Evolutionary conservation across 2,797 vertebrate genomes (phyloP).

Genomic region (Mastacembelus armatus): DNA sequence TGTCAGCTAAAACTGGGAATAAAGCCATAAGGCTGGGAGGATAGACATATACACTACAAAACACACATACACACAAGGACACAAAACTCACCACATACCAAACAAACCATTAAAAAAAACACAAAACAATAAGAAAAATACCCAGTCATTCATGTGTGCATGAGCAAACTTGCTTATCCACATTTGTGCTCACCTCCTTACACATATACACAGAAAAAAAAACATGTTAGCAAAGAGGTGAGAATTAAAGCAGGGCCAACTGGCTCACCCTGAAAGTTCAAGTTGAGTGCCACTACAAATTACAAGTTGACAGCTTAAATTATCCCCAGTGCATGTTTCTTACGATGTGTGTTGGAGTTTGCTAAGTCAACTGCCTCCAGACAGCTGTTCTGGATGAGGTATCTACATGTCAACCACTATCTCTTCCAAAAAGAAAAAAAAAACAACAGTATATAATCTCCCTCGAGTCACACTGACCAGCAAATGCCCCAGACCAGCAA

Average conservation of each 20-base stretch:
- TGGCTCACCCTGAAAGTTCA: slow-evolving; percentile 78
- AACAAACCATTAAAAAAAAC: slow-evolving; percentile 24
- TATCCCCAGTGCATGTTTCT: slow-evolving; percentile 69
- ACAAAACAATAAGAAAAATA: slow-evolving; percentile 22
- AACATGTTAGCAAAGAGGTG: slow-evolving; percentile 68
- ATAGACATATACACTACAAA: slow-evolving; percentile 27
- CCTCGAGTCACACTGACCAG: slow-evolving; percentile 27
- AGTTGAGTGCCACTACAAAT: slow-evolving; percentile 81
- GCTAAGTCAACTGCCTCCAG: slow-evolving; percentile 56
- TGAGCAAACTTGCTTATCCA: slow-evolving; percentile 59
- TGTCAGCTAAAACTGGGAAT: slow-evolving; percentile 67
- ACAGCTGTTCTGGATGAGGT: slow-evolving; percentile 66
- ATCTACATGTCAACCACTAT: slow-evolving; percentile 67
- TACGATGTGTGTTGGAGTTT: slow-evolving; percentile 72
- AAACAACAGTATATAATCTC: slow-evolving; percentile 18
- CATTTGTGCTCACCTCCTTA: slow-evolving; percentile 53
- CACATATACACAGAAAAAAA: slow-evolving; percentile 39
- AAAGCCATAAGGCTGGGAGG: slow-evolving; percentile 53
- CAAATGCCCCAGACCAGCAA: slow-evolving; percentile 23
- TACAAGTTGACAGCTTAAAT: slow-evolving; percentile 80
- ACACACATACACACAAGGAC: slow-evolving; percentile 38
- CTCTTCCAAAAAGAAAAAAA: slow-evolving; percentile 27
- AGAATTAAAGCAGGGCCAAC: slow-evolving; percentile 76
- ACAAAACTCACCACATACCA: slow-evolving; percentile 24
- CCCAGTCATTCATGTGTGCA: slow-evolving; percentile 41